Base-by-base conservation (phyloP, 2,113 vertebrate genomes). In the Vidua chalybeata region DNA sequence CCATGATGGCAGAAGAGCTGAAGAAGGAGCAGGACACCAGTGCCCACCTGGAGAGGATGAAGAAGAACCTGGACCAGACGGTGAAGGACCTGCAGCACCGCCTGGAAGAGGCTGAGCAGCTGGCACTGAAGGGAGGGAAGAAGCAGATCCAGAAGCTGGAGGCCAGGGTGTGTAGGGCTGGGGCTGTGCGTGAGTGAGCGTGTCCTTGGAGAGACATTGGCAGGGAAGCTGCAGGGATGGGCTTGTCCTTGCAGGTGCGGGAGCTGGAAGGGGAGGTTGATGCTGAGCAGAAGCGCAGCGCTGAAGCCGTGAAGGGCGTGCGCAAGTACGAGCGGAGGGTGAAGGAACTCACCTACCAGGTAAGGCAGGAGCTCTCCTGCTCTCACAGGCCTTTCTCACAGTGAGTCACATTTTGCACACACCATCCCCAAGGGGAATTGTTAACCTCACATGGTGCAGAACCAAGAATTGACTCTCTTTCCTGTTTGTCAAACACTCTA, bases 21-120 rank as follows among this genome's bases (percentile, higher is more conserved):
- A 99, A 99, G 97, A 99, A 99, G 94, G 99, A 99, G 90, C 99
- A 99, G 94, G 99, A 99, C 95, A 99, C 99, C 78, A 98, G 98
- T 15, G 98, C 99, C 52, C 99, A 99, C 74, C 94, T 98, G 82
- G 97, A 98, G 95, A 82, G 87, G 68, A 85, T 85, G 67, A 83
- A 83, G 80, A 78, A 77, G 74, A 77, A 77, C 74, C 72, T 74
- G 72, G 72, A 76, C 58, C 75, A 78, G 75, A 78, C 75, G 0
- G 75, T 78, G 37, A 78, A 78, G 59, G 75, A 78, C 24, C 66
- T 82, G 79, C 45, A 82, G 64, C 75, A n/a, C 18, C 75, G 75
- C 28, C 48, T 69, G 54, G 84, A 86, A 2, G 84, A 87, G 19
- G 84, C 84, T 0, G 84, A 87, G 48, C 84, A 88, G 86, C 16